Percentiles rank a stretch among this genome's conserved stretches.
These are phyloP conservation scores for Tokudaia muenninki DNA, from an alignment of 2,797 vertebrate genomes.

Conservation along the genomic window DNA sequence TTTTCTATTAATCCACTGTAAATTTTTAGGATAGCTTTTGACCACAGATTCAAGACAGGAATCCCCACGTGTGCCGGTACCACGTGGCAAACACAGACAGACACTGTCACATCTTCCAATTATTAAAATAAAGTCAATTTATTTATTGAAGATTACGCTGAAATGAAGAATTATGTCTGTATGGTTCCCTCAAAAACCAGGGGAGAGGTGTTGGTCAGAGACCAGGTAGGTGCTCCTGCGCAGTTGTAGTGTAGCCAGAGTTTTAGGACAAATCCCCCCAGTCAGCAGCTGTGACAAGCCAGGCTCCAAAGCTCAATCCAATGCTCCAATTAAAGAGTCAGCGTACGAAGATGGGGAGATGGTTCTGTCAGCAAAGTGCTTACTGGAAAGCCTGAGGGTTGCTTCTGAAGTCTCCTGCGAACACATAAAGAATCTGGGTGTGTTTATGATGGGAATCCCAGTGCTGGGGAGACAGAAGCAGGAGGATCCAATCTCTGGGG, in stretches of 20 bases:
- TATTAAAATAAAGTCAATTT: not conserved
- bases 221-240: not conserved
- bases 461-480: not conserved
- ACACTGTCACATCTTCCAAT: not conserved
- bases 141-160: not conserved
- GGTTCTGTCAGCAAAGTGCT: not conserved
- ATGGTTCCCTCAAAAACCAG: not conserved
- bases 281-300: not conserved
- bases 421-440: not conserved
- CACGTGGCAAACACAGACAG: not conserved
- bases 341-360: no score
- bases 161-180: not conserved
- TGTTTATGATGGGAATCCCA: not conserved
- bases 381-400: not conserved
- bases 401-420: not conserved
- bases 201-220: not conserved
- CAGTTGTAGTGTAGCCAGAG: not conserved
- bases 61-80: not conserved
- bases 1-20: not conserved
- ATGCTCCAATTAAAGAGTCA: not conserved
- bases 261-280: not conserved
- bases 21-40: not conserved
- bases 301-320: not conserved
- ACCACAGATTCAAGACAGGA: not conserved
- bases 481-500: no score